Percentiles rank a stretch among this genome's conserved stretches.
These are phyloP conservation scores for Eupithecia inturbata DNA, from an alignment of 2,888 invertebrate species.

Conservation along the genomic window DNA sequence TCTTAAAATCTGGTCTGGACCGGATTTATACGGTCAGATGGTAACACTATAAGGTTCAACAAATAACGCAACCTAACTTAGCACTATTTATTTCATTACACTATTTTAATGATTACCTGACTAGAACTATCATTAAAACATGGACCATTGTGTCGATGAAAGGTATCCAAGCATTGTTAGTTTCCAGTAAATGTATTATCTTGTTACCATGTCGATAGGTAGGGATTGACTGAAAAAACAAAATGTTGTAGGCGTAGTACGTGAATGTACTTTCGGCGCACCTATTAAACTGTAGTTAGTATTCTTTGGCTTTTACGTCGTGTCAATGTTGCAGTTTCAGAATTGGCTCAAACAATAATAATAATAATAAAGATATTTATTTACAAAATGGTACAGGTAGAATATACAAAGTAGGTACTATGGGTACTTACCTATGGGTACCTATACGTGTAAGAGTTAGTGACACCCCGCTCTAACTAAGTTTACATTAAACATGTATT, in stretches of 20 bases:
- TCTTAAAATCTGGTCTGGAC: too few species aligned
- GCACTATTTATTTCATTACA: background rate
- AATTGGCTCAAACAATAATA: background rate
- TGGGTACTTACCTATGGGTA: too few species aligned
- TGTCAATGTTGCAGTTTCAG: background rate
- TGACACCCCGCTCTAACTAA: too few species aligned
- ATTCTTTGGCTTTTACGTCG: background rate
- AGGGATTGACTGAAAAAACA: background rate
- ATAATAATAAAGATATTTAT: too few species aligned
- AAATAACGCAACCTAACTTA: too few species aligned
- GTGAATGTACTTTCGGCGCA: background rate
- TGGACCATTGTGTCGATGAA: slow-evolving; percentile 17
- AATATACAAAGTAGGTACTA: too few species aligned
- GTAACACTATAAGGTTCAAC: too few species aligned
- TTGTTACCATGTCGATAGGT: slow-evolving; percentile 16
- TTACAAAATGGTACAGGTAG: too few species aligned
- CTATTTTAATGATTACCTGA: slow-evolving; percentile 4
- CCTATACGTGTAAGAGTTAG: too few species aligned
- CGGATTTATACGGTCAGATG: too few species aligned
- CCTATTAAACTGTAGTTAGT: background rate
- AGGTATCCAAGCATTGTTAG: slow-evolving; percentile 18
- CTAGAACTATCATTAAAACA: slow-evolving; percentile 18
- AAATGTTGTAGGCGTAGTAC: background rate
- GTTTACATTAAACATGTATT: too few species aligned
- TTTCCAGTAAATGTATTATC: slow-evolving; percentile 19